phyloP scores from a whole-genome alignment of 2,888 invertebrate genomes.

The Tipula unca region DNA sequence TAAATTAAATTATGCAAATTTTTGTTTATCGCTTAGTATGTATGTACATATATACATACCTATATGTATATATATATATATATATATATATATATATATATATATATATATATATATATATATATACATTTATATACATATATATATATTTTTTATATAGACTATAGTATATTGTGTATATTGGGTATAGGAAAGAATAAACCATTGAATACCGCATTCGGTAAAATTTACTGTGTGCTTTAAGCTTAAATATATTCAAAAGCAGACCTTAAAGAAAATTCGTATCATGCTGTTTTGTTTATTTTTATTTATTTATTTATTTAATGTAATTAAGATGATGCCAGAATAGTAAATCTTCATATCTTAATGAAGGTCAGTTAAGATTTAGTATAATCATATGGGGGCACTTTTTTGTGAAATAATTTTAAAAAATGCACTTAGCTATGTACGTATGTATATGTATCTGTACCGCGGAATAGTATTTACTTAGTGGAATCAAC shows the following conservation, averaged over 20 bases:
- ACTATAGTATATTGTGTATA: too few relatives aligned
- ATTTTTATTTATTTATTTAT: not conserved
- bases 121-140: too few relatives aligned
- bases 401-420: not conserved
- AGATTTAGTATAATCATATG: not conserved
- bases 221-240: not conserved
- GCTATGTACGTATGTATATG: not conserved
- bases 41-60: not conserved
- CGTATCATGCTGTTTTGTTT: not conserved
- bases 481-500: too few relatives aligned
- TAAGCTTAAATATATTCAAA: not conserved
- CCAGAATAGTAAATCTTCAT: not conserved
- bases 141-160: too few relatives aligned
- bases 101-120: too few relatives aligned
- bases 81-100: too few relatives aligned
- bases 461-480: not conserved
- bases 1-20: not conserved
- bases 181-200: not conserved
- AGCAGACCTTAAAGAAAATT: not conserved
- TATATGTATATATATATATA: too few relatives aligned
- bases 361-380: not conserved
- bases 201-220: not conserved
- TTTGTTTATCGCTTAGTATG: not conserved
- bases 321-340: not conserved
- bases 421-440: not conserved